Conservation (phyloP, 2,113 vertebrate species). For the Platysternon megacephalum region DNA sequence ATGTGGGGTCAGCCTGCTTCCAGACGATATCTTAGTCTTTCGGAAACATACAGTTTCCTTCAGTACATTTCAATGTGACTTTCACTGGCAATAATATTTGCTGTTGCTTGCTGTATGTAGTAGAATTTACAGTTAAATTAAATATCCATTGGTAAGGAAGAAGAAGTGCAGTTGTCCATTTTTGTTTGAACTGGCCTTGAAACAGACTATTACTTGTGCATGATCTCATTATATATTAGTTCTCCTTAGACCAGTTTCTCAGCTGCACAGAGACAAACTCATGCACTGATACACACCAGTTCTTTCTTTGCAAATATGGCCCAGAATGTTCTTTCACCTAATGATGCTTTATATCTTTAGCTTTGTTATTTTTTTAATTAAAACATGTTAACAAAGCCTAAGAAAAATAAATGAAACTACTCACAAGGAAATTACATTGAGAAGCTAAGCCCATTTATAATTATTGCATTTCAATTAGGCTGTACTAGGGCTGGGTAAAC, state of each 20-base stretch:
- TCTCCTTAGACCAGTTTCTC: not conserved
- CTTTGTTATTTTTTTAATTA: conserved; percentile 84
- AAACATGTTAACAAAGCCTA: conserved; percentile 81
- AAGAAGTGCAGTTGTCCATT: not conserved
- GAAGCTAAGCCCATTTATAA: conserved; percentile 84
- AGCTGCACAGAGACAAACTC: not conserved
- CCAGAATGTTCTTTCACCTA: conserved; percentile 43
- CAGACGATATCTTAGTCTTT: not conserved
- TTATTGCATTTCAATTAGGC: conserved; percentile 86
- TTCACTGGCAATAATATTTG: not conserved
- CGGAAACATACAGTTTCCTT: not conserved
- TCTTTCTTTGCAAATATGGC: conserved; percentile 18
- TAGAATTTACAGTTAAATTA: not conserved
- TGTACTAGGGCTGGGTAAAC: conserved; percentile 70
- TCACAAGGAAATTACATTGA: conserved; percentile 82
- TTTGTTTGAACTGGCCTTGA: not conserved
- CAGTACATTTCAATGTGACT: not conserved
- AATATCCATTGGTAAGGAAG: not conserved
- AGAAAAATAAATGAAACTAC: conserved; percentile 81
- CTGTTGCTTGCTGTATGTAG: not conserved
- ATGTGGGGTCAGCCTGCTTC: conserved; percentile 4
- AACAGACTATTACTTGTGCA: not conserved
- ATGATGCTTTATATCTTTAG: conserved; percentile 67
- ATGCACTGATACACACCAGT: not conserved
- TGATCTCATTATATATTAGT: not conserved